Base-by-base conservation (phyloP, 2,888 invertebrate species). In the Drosophila mettleri region DNA sequence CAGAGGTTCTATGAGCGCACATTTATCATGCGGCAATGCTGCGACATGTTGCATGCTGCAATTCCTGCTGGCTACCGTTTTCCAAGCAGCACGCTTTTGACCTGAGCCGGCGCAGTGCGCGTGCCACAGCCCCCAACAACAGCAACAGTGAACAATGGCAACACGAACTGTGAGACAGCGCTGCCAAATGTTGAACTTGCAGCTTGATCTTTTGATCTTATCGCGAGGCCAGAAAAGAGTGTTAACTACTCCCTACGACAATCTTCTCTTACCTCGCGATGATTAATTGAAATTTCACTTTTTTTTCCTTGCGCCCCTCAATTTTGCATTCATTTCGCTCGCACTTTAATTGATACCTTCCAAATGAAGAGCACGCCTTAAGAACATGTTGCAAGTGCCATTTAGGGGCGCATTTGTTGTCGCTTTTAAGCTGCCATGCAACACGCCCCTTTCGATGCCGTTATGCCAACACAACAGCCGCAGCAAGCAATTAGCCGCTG, bases 211-310 rank as follows among this genome's bases (percentile, higher is more conserved):
- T 16, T 69, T 82, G 86, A 85, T 82, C 86, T 70, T 84, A 77
- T 78, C 80, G 62, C 59, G n/a, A n/a, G 46, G 20, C 59, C 57
- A 36, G 18, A n/a, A 66, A 75, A 72, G 74, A 86, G 86, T 82
- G 86, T 84, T 83, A 70, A 72, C 63, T 62, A 57, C 78, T 45
- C 31, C 22, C 29, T 12, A 9, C 33, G 39, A 24, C n/a, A 18
- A 2, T 2, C 14, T 7, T 43, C 20, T 5, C 27, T 36, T 38
- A 14, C 18, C 18, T 24, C n/a, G 4, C 7, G 9, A 6, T 70
- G 78, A 72, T 83, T 80, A 87, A 83, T 83, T 83, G 82, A 83
- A 81, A 73, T 78, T 81, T 76, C 71, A 67, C 73, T 87, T 85
- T 70, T 66, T 38, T 48, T 14, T 31, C 57, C 22, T 29, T 12